phyloP scores from a whole-genome alignment of 2,888 invertebrate genomes.

The Hypomecis atomaria region DNA sequence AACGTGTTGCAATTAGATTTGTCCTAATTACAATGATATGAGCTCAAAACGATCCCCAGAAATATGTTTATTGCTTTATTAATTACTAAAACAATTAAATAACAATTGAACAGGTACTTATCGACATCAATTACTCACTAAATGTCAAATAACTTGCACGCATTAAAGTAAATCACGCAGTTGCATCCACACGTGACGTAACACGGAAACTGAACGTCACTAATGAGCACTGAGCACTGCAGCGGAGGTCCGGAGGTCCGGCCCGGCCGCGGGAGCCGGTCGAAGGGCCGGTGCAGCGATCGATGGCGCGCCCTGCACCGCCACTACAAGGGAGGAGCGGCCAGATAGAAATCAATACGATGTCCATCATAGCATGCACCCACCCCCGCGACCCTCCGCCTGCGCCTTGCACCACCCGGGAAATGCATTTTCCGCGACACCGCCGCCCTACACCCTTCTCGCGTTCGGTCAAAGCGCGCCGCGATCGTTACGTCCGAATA shows the following conservation, averaged over 20 bases:
- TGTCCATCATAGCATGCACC: slow-evolving; percentile 86
- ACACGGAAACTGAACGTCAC: slow-evolving; percentile 55
- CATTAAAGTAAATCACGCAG: slow-evolving; percentile 50
- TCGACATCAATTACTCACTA: slow-evolving; percentile 36
- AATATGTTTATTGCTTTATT: slow-evolving; percentile 23
- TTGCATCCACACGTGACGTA: slow-evolving; percentile 69
- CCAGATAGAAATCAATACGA: slow-evolving; percentile 85
- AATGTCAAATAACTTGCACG: slow-evolving; percentile 36
- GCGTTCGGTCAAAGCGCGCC: slow-evolving; percentile 46
- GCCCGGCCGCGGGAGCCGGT: slow-evolving; percentile 55
- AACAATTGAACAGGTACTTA: slow-evolving; percentile 28
- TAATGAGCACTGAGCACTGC: slow-evolving; percentile 59
- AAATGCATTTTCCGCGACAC: slow-evolving; percentile 78
- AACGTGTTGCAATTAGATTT: not conserved
- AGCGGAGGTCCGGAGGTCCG: slow-evolving; percentile 35
- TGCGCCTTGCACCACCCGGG: slow-evolving; percentile 78
- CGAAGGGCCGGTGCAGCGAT: slow-evolving; percentile 78
- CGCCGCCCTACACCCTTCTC: slow-evolving; percentile 65
- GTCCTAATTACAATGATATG: slow-evolving; percentile 3
- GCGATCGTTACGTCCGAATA: slow-evolving; percentile 48
- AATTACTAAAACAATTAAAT: slow-evolving; percentile 27
- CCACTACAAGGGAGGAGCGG: slow-evolving; percentile 83
- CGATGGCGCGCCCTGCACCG: slow-evolving; percentile 81
- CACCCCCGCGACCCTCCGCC: slow-evolving; percentile 85
- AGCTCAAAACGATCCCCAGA: slow-evolving; percentile 11